Base-by-base conservation (phyloP, 2,888 invertebrate genomes). In the Phymatocera aterrima region DNA sequence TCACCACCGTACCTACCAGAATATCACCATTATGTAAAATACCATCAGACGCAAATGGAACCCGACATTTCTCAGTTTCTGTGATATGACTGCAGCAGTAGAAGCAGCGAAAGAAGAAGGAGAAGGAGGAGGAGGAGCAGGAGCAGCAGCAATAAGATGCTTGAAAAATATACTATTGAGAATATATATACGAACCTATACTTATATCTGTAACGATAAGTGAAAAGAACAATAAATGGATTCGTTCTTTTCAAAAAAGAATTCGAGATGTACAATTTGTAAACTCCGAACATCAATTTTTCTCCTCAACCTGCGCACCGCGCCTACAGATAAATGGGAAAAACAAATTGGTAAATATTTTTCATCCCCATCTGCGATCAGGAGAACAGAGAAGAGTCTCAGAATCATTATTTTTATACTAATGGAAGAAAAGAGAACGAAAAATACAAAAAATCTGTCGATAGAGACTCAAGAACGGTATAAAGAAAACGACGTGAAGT, bases 181-280 rank as follows among this genome's bases (percentile, higher is more conserved):
- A 54, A 54, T 54, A 54, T 1, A 54, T 24, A 61, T 61, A 37
- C 34, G n/a, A n/a, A n/a, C n/a, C 15, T 61, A 18, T 18, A 34
- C 6, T 2, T 37, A 21, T 37, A 64, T 64, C 37, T 34, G 10
- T 6, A 18, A 34, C 64, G 64, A 37, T 18, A 10, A 64, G 37
- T 8, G 37, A 64, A 64, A 37, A 64, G 34, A 37, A 37, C 37
- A 37, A 64, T 64, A 37, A 64, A 64, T 64, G 34, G 34, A 37
- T 18, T 64, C 64, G 15, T 37, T 18, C 34, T 12, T 64, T 37
- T 8, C 34, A 5, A 64, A 64, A 64, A 8, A 34, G 64, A 64
- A 64, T 64, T 64, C 8, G 37, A 64, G 34, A 40, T 3, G 1
- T 18, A 2, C 1, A 2, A 40, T 37, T 34, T 18, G 64, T 64